A percentile compares a stretch with the other conserved stretches of the same genome.
Conservation (phyloP, 2,888 invertebrate genomes). For the Eupithecia insigniata region DNA sequence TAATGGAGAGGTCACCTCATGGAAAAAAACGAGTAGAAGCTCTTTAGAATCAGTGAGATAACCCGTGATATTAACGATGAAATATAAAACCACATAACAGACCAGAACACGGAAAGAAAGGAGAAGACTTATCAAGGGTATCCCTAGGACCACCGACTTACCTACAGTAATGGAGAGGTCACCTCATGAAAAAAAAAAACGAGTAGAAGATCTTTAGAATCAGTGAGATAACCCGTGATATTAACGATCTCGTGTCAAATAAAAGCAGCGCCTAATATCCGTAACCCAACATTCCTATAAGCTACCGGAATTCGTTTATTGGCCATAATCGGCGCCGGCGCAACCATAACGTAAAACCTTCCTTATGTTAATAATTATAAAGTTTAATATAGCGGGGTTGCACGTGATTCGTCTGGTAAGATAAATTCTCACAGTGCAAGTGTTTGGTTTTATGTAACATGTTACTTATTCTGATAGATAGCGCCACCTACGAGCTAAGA, state of each 20-base stretch:
- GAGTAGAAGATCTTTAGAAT: conserved; percentile 6
- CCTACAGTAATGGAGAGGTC: not conserved
- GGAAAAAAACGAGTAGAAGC: not conserved
- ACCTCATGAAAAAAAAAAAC: not conserved
- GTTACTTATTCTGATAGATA: conserved; percentile 10
- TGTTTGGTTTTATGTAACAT: conserved; percentile 52
- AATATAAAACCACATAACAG: too few relatives aligned
- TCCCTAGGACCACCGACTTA: not conserved
- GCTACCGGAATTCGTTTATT: conserved; percentile 83
- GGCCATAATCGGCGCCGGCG: conserved; percentile 70
- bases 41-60: conserved; percentile 37
- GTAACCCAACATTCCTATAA: conserved; percentile 72
- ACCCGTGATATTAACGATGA: not conserved
- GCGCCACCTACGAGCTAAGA: conserved; percentile 15
- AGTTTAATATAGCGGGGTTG: conserved; percentile 2
- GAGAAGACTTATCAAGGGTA: not conserved
- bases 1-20: not conserved
- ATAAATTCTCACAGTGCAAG: conserved; percentile 76
- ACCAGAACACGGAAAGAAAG: not conserved
- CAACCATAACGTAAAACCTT: conserved; percentile 37
- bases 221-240: conserved; percentile 33
- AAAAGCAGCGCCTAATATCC: conserved; percentile 53
- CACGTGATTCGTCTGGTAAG: conserved; percentile 49
- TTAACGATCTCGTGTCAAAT: conserved; percentile 2
- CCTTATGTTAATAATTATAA: conserved; percentile 13